phyloP scores from a whole-genome alignment of 1,140 invertebrate genomes.

The Penaeus vannamei region DNA sequence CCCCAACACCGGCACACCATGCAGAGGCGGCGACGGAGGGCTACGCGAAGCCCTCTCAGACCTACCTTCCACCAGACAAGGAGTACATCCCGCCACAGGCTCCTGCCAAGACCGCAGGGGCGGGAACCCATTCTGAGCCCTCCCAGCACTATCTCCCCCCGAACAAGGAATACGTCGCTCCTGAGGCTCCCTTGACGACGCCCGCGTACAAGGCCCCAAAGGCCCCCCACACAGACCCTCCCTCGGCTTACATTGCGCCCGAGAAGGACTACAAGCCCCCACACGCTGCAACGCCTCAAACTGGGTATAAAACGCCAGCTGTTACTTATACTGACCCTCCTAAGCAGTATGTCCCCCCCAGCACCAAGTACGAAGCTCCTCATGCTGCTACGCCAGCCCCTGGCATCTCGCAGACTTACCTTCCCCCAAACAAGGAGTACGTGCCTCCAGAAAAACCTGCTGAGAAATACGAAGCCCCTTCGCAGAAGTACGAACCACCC shows the following conservation, averaged over 20 bases:
- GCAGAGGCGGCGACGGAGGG: too few relatives aligned
- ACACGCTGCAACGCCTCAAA: neutral
- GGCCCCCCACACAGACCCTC: conserved; percentile 20
- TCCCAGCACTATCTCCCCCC: conserved; percentile 13
- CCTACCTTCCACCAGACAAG: conserved; percentile 1
- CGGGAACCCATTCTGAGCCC: too few relatives aligned
- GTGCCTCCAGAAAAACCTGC: conserved; percentile 7
- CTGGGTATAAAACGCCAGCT: neutral
- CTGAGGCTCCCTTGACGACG: neutral
- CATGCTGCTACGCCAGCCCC: neutral
- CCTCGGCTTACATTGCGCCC: conserved; percentile 34
- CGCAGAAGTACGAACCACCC: conserved; percentile 14
- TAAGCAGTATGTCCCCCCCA: conserved; percentile 1
- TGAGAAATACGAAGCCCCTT: neutral
- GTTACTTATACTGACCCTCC: conserved; percentile 23
- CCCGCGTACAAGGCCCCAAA: neutral
- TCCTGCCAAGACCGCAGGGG: too few relatives aligned
- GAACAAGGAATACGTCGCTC: conserved; percentile 33
- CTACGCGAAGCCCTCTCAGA: neutral
- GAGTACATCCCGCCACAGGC: neutral
- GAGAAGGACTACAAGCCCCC: conserved; percentile 36
- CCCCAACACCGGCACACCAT: conserved; percentile 4
- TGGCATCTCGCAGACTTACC: neutral
- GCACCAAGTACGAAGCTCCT: neutral
- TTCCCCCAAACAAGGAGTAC: conserved; percentile 24